These are phyloP conservation scores for Eurystomus glaucurus DNA, from an alignment of 2,797 vertebrate species.

Conservation along the genomic window DNA sequence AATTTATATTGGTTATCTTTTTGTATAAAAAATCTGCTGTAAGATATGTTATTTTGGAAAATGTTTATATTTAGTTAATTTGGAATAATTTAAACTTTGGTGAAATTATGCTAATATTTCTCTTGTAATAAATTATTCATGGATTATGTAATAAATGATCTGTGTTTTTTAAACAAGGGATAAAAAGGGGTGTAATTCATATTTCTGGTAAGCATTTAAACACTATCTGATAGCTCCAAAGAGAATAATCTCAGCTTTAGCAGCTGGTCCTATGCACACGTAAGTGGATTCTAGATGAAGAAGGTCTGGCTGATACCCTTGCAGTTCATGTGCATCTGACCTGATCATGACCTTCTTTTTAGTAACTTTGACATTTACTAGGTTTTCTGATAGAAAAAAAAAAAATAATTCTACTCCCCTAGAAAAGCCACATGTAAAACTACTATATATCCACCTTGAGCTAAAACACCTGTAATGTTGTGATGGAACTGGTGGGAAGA, in stretches of 20 bases:
- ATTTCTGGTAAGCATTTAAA: not conserved
- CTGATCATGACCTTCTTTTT: not conserved
- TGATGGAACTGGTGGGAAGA: not conserved
- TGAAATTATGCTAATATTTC: not conserved
- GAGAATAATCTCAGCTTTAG: not conserved
- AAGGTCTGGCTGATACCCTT: not conserved
- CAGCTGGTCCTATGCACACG: not conserved
- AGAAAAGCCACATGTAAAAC: not conserved
- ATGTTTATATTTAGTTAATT: not conserved
- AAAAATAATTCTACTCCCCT: not conserved
- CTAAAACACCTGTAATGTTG: not conserved
- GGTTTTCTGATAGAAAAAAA: not conserved
- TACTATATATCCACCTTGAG: not conserved
- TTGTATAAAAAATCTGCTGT: not conserved
- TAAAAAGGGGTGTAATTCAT: not conserved
- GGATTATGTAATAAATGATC: not conserved
- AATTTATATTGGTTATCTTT: not conserved
- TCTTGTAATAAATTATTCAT: slow-evolving; percentile 32
- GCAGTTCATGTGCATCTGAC: not conserved
- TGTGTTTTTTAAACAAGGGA: not conserved
- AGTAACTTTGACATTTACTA: not conserved
- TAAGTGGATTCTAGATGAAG: not conserved
- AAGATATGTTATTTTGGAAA: not conserved
- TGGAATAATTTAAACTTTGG: not conserved
- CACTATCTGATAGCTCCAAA: not conserved